Evolutionary conservation across 2,888 invertebrate species (phyloP).

Genomic region (Megastigmus dorsalis): DNA sequence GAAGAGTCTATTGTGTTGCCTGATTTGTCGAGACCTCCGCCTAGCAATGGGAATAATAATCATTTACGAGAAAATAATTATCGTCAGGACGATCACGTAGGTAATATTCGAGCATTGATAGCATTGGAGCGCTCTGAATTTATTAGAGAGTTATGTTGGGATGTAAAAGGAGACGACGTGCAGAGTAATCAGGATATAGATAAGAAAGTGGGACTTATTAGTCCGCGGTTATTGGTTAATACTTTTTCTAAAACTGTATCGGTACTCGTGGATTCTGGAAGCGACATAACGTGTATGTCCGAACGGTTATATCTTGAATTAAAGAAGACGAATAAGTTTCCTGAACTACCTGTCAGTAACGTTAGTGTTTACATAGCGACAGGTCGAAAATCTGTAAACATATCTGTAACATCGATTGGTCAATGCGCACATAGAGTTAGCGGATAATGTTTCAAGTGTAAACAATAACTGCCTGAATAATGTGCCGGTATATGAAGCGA

Average conservation of each 20-base stretch:
- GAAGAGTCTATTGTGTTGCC: too few species aligned
- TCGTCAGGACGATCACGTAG: not conserved
- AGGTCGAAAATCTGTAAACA: not conserved
- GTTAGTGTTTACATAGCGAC: too few species aligned
- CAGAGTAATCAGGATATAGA: not conserved
- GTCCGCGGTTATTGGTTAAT: too few species aligned
- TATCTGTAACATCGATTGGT: too few species aligned
- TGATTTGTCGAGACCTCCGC: too few species aligned
- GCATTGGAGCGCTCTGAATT: conserved; percentile 8
- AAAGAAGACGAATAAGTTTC: not conserved
- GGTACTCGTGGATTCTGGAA: conserved; percentile 11
- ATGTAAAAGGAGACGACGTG: not conserved
- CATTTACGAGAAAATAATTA: not conserved
- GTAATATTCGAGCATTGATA: not conserved
- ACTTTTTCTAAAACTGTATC: too few species aligned
- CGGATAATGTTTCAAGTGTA: too few species aligned
- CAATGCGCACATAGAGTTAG: too few species aligned
- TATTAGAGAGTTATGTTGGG: conserved; percentile 22
- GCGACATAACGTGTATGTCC: conserved; percentile 27
- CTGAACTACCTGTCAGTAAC: not conserved
- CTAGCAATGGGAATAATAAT: too few species aligned
- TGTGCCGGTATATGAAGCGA: too few species aligned
- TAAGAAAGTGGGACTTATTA: too few species aligned
- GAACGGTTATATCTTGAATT: conserved; percentile 6
- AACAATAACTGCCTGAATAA: too few species aligned